Conservation (phyloP, 2,113 vertebrate species). For the Nyctibius bracteatus region DNA sequence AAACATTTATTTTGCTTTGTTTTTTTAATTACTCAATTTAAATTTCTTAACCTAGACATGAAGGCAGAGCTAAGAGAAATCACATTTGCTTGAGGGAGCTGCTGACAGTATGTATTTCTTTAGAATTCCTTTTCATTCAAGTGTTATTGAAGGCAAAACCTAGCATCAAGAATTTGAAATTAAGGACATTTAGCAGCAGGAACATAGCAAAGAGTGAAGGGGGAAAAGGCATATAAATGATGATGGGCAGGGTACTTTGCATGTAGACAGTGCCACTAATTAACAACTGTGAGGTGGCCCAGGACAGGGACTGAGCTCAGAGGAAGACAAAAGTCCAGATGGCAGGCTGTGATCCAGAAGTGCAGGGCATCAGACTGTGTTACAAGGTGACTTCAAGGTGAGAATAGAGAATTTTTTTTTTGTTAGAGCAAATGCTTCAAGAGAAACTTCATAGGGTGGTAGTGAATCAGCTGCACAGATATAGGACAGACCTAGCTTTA, state of each 20-base stretch:
- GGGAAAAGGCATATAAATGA: not conserved
- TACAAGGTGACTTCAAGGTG: slow-evolving; percentile 51
- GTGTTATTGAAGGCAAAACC: slow-evolving; percentile 24
- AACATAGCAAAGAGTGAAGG: not conserved
- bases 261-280: slow-evolving; percentile 36
- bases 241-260: not conserved
- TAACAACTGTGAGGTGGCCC: slow-evolving; percentile 39
- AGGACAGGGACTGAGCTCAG: not conserved
- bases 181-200: slow-evolving; percentile 27
- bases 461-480: not conserved
- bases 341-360: slow-evolving; percentile 45
- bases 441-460: not conserved
- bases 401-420: not conserved
- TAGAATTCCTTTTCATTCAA: slow-evolving; percentile 1
- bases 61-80: not conserved
- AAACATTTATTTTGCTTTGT: not conserved
- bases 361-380: not conserved
- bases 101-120: not conserved
- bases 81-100: not conserved
- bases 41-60: not conserved
- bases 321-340: slow-evolving; percentile 61
- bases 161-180: slow-evolving; percentile 5
- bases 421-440: not conserved
- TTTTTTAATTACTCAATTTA: not conserved
- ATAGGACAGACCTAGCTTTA: not conserved